Conservation (phyloP, 2,797 vertebrate genomes). For the Syndactyla subalaris region DNA sequence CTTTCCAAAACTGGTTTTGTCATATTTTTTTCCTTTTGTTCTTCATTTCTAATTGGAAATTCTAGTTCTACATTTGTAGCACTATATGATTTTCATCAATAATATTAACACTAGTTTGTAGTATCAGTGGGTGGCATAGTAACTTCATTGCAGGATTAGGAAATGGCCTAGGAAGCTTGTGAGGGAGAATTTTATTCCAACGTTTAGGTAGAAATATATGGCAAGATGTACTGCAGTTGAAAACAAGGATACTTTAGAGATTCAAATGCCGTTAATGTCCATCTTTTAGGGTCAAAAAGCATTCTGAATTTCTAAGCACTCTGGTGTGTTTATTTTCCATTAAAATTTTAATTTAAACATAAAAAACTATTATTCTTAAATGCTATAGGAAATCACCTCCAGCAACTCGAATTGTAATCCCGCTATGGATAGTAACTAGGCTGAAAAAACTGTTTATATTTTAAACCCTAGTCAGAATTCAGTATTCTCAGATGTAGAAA, state of each 20-base stretch:
- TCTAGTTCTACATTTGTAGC: neutral
- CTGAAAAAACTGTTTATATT: constrained; percentile 42
- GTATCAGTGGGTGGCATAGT: neutral
- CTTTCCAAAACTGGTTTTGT: neutral
- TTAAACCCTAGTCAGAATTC: constrained; percentile 20
- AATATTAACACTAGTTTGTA: neutral
- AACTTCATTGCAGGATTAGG: neutral
- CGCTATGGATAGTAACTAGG: constrained; percentile 32
- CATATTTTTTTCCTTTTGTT: neutral
- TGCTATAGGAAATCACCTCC: constrained; percentile 28
- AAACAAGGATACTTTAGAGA: constrained; percentile 30
- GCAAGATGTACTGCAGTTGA: neutral
- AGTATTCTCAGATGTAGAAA: constrained; percentile 47
- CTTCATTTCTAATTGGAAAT: neutral
- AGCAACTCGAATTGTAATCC: constrained; percentile 56
- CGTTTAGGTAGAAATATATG: neutral
- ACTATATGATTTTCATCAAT: neutral
- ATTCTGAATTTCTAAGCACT: constrained; percentile 51
- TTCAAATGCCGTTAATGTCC: constrained; percentile 37
- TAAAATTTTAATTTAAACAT: constrained; percentile 62
- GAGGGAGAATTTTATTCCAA: neutral
- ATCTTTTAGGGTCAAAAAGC: constrained; percentile 45
- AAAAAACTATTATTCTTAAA: constrained; percentile 44
- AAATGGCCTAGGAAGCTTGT: neutral
- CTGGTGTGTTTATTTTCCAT: constrained; percentile 17